A percentile compares a stretch with the other conserved stretches of the same genome.
Conservation (phyloP, 2,797 vertebrate genomes). For the Nothura maculosa region DNA sequence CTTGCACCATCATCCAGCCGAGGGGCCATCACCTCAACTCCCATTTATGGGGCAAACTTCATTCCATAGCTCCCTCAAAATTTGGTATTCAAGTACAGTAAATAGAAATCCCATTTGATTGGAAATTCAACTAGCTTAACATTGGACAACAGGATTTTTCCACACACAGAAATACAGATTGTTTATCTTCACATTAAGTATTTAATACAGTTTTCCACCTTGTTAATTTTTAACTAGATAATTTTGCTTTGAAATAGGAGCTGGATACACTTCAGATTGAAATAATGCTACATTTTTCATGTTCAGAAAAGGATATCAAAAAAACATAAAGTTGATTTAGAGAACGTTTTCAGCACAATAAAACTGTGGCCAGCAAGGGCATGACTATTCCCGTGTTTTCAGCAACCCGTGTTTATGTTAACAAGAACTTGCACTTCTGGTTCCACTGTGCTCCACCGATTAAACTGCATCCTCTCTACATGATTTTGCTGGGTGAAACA, state of each 20-base stretch:
- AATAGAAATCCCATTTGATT: not conserved
- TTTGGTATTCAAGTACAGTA: not conserved
- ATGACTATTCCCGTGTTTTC: not conserved
- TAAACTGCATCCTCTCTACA: not conserved
- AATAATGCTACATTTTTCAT: not conserved
- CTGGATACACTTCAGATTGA: not conserved
- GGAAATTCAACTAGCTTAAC: not conserved
- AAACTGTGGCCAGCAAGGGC: not conserved
- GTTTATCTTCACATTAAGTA: not conserved
- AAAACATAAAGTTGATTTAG: not conserved
- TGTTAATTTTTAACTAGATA: not conserved
- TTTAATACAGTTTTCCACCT: not conserved
- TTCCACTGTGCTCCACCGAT: not conserved
- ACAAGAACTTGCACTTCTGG: slow-evolving; percentile 35
- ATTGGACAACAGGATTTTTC: not conserved
- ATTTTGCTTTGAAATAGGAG: slow-evolving; percentile 2
- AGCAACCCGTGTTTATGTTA: not conserved
- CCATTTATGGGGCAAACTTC: not conserved
- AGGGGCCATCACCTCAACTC: not conserved
- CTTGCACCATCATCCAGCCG: not conserved
- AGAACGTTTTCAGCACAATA: not conserved
- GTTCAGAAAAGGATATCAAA: not conserved
- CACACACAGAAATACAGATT: not conserved
- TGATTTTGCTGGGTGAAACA: slow-evolving; percentile 19
- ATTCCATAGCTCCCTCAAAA: not conserved